Evolutionary conservation across 23 tunicate genomes (phyloP), one percentile per base, ranked within the genome.

Genomic region (Trididemnum nubilum): DNA sequence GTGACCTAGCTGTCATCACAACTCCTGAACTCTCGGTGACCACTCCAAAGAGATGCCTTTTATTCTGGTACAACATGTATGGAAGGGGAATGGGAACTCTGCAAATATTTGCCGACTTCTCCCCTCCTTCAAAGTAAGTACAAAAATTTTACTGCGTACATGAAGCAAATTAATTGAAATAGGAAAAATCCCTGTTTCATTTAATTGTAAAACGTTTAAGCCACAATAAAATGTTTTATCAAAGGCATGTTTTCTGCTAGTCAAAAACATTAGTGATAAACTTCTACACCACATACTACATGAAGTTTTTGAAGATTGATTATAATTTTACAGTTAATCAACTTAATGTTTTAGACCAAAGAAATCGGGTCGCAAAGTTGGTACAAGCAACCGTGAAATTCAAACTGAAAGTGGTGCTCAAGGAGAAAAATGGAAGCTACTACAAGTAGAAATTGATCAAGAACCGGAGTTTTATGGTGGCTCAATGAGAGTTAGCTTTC

Each of bases 11-110:
- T 0, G 69, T 74, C 27, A 28, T 93, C 9, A 35, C 72, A 7
- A 84, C 89, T 3, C 98, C 98, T 23, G 31, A 35, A 2, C 18
- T 93, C 24, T 57, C 84, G 0, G 87, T 90, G 1, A 35, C 28
- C 23, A 65, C 80, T 0, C 61, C 52, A 35, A 61, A 87, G 35
- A 64, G 90, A 36, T 93, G 98, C 36, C 82, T 93, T 9, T 75
- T 65, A 18, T 87, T 93, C 84, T 93, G 93, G 93, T 88, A 93
- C 77, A 88, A 93, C 86, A 93, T 93, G 98, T 80, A 0, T 0
- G 98, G 98, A 28, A 80, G 71, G 4, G 87, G 83, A 33, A 84
- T 88, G 23, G 98, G 98, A 2, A 21, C 78, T 7, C 65, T 93
- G 12, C 73, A 74, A 0, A 83, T 88, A 1, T 65, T 35, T 64